Conservation (phyloP, 2,797 vertebrate species). For the Mormyrops boulengeri region DNA sequence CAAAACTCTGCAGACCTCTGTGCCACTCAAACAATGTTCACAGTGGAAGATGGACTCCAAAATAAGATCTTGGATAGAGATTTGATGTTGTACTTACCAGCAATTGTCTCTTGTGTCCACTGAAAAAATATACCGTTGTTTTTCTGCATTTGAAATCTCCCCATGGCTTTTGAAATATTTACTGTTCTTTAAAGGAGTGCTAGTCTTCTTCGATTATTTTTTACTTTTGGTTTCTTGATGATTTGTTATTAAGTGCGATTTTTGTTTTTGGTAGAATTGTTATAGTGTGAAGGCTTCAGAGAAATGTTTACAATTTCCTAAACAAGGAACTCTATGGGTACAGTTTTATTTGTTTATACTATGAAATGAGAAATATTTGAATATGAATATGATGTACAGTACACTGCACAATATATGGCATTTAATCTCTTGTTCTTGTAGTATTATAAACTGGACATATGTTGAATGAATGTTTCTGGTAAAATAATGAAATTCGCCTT, state of each 20-base stretch:
- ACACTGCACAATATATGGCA: background rate
- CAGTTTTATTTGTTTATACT: background rate
- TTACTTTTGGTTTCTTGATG: background rate
- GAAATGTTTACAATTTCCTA: background rate
- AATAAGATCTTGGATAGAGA: background rate
- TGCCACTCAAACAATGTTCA: background rate
- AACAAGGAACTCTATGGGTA: background rate
- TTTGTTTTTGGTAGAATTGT: background rate
- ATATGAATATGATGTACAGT: background rate
- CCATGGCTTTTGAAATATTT: background rate
- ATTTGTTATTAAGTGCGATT: background rate
- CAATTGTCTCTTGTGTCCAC: background rate
- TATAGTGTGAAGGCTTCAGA: background rate
- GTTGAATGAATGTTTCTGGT: background rate
- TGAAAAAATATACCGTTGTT: background rate
- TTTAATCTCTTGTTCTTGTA: background rate
- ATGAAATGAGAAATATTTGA: background rate
- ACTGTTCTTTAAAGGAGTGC: background rate
- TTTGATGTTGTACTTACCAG: background rate
- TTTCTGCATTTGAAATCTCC: background rate
- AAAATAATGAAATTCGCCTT: background rate
- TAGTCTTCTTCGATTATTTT: background rate
- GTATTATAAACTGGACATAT: background rate
- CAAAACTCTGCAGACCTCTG: background rate
- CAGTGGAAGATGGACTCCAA: background rate